These are phyloP conservation scores for Cryptocephalus moraei DNA, from an alignment of 2,888 invertebrate genomes.

Conservation along the genomic window DNA sequence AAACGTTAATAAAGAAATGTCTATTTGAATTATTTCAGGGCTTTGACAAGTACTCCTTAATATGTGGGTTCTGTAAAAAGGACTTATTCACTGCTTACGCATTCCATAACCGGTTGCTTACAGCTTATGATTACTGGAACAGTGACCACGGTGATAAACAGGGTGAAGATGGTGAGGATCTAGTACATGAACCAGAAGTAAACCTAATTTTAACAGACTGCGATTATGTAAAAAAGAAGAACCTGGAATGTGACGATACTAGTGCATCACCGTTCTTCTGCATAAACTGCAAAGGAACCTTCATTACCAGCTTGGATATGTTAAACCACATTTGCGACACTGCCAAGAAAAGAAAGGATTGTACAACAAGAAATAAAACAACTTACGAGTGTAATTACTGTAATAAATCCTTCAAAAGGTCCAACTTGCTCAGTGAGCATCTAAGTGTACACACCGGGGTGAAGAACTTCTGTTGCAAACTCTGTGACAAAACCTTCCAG, in stretches of 20 bases:
- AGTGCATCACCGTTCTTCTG: background rate
- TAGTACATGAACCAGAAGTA: background rate
- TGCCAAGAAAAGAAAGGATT: too few species aligned
- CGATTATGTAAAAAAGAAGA: background rate
- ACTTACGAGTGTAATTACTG: slow-evolving; percentile 12
- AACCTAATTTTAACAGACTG: background rate
- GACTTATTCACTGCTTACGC: background rate
- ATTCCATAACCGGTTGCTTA: background rate
- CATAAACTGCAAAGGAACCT: background rate
- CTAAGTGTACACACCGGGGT: slow-evolving; percentile 28
- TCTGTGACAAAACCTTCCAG: slow-evolving; percentile 28
- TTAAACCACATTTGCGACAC: background rate
- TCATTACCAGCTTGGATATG: background rate
- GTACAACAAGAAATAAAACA: slow-evolving; percentile 12
- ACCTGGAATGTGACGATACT: background rate
- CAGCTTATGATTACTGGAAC: background rate
- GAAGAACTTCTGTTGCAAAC: slow-evolving; percentile 24
- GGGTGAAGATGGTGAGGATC: background rate
- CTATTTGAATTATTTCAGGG: background rate
- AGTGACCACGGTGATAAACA: background rate
- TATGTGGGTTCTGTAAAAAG: background rate
- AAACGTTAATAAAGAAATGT: background rate
- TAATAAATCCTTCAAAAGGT: slow-evolving; percentile 25
- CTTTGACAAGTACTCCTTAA: background rate
- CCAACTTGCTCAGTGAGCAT: slow-evolving; percentile 27